These are phyloP conservation scores for Sarcophaga subvicina DNA, from an alignment of 2,888 invertebrate genomes.

Conservation along the genomic window DNA sequence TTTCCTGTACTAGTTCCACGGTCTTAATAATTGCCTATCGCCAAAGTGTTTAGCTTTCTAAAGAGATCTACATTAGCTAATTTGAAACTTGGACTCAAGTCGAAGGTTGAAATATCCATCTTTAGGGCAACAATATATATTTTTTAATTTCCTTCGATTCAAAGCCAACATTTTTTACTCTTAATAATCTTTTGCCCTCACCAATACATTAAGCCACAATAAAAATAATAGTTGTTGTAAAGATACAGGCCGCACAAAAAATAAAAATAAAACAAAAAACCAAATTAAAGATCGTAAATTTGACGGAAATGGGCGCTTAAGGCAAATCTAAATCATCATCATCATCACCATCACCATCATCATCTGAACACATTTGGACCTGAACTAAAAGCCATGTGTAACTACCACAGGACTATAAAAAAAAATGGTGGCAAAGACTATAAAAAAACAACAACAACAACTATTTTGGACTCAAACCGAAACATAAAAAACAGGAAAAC, in stretches of 20 bases:
- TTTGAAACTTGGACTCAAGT: too few relatives aligned
- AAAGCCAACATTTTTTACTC: not conserved
- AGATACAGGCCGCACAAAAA: conserved; percentile 11
- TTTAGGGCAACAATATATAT: too few relatives aligned
- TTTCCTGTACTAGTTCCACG: too few relatives aligned
- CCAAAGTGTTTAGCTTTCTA: too few relatives aligned
- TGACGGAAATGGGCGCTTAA: conserved; percentile 76
- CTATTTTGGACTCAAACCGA: not conserved
- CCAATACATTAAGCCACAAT: not conserved
- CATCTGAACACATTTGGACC: too few relatives aligned
- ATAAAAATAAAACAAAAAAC: conserved; percentile 62
- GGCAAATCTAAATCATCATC: conserved; percentile 48
- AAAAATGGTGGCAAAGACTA: not conserved
- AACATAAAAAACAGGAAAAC: not conserved
- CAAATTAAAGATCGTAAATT: conserved; percentile 78
- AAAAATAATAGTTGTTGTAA: not conserved
- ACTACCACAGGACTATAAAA: not conserved
- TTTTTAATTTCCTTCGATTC: too few relatives aligned
- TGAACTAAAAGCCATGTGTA: too few relatives aligned
- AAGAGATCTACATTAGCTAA: too few relatives aligned
- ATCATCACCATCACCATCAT: too few relatives aligned
- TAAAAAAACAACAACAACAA: not conserved
- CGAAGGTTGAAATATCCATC: too few relatives aligned
- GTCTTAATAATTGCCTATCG: too few relatives aligned
- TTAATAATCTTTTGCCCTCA: not conserved